Evolutionary conservation across 2,113 vertebrate genomes (phyloP).

Genomic region (Pangasianodon gigas): DNA sequence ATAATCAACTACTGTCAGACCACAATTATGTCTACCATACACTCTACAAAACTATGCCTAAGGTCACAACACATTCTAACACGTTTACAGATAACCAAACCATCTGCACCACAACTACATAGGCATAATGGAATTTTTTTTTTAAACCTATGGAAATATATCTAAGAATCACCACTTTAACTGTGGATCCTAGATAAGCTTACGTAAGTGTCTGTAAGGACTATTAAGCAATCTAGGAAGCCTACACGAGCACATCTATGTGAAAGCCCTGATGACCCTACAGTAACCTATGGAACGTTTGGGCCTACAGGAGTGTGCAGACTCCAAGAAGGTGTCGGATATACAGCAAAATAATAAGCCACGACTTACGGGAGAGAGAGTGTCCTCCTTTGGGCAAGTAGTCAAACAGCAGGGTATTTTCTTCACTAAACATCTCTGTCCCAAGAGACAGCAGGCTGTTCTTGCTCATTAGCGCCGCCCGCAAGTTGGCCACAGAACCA

Average conservation of each 20-base stretch:
- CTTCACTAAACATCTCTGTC: conserved; percentile 90
- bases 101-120: background rate
- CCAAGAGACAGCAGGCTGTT: conserved; percentile 95
- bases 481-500: conserved; percentile 88
- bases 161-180: background rate
- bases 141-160: background rate
- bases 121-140: background rate
- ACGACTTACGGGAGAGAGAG: conserved; percentile 91
- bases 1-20: background rate
- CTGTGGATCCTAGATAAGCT: background rate
- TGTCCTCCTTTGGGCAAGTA: conserved; percentile 94
- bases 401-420: conserved; percentile 92
- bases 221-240: background rate
- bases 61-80: background rate
- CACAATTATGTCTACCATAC: background rate
- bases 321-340: background rate
- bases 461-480: conserved; percentile 94
- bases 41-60: background rate
- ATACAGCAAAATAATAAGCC: conserved; percentile 47
- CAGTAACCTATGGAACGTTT: background rate
- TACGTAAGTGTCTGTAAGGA: background rate
- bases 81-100: background rate
- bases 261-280: background rate
- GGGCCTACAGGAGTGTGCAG: background rate
- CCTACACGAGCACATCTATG: background rate